Percentiles rank a stretch among this genome's conserved stretches.
Evolutionary conservation across 2,113 vertebrate species (phyloP).

Genomic region (cattle (Bos taurus)): ARS-UCD2.0 NC_037348.1:36425501-36426000

Average conservation of each 20-base stretch:
- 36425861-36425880: fast-evolving
- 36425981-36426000: no score
- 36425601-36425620: neutral
- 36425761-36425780: neutral
- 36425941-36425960: neutral
- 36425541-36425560: neutral
- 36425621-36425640: neutral
- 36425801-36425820: neutral
- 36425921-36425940: neutral
- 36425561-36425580: neutral
- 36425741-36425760: neutral
- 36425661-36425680: neutral
- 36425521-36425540: neutral
- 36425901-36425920: neutral
- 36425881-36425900: neutral
- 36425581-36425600: neutral
- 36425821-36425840: neutral
- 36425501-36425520: neutral
- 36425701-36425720: neutral
- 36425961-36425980: no score
- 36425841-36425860: neutral
- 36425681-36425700: neutral
- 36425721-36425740: neutral
- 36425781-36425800: neutral
- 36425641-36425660: neutral